Evolutionary conservation across 2,113 vertebrate species (phyloP).

Genomic region (Xenus cinereus): DNA sequence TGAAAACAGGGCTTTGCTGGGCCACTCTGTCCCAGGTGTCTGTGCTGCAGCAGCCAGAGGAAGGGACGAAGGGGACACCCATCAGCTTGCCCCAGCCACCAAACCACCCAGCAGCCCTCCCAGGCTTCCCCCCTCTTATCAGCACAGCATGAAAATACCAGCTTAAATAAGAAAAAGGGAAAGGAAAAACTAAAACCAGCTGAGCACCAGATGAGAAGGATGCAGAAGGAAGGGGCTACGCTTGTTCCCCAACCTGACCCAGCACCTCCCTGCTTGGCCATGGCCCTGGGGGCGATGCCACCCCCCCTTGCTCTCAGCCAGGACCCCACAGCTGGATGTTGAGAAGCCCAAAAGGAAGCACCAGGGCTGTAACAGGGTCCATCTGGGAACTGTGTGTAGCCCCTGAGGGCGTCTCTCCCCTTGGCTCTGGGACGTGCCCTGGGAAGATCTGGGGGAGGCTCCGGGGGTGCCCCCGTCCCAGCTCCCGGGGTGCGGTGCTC

Average conservation of each 20-base stretch:
- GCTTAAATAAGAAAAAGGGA: not conserved
- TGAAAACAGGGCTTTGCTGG: not conserved
- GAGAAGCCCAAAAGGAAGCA: not conserved
- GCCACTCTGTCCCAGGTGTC: not conserved
- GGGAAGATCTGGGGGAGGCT: not conserved
- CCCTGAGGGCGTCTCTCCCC: not conserved
- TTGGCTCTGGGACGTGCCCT: accelerated
- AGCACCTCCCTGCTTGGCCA: accelerated
- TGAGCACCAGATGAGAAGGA: not conserved
- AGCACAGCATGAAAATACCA: not conserved
- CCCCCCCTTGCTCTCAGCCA: not conserved
- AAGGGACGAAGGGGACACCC: not conserved
- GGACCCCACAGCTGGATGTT: not conserved
- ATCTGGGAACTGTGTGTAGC: not conserved
- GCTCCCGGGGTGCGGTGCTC: accelerated
- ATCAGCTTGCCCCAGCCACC: not conserved
- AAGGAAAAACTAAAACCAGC: not conserved
- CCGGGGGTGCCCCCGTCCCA: accelerated
- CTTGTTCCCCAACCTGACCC: not conserved
- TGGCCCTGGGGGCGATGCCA: not conserved
- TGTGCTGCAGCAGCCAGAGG: not conserved
- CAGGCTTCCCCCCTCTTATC: not conserved
- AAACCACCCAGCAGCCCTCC: not conserved
- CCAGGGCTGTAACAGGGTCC: not conserved
- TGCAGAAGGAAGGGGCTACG: not conserved